These are phyloP conservation scores for Nomada lathburiana DNA, from an alignment of 2,888 invertebrate genomes.

Conservation along the genomic window DNA sequence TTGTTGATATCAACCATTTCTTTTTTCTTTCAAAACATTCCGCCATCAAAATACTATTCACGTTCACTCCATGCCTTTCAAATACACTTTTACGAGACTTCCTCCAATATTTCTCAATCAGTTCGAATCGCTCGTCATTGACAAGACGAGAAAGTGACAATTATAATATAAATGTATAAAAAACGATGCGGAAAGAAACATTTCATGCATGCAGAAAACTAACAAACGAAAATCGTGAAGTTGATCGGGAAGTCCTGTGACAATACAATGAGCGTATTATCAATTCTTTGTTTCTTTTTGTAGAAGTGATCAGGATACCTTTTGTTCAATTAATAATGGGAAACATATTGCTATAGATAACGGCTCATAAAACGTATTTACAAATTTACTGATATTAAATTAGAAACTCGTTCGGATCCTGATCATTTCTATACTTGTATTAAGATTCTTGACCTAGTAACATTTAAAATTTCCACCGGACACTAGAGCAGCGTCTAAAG, in stretches of 20 bases:
- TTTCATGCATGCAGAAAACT: slow-evolving; percentile 15
- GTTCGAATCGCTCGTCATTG: slow-evolving; percentile 6
- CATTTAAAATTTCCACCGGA: background rate
- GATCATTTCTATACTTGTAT: slow-evolving; percentile 36
- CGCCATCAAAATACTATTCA: slow-evolving; percentile 28
- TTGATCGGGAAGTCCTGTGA: slow-evolving; percentile 23
- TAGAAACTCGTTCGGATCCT: slow-evolving; percentile 19
- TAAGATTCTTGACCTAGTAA: slow-evolving; percentile 33
- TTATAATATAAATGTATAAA: slow-evolving; percentile 41
- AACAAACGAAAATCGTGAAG: slow-evolving; percentile 25
- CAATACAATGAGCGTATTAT: slow-evolving; percentile 34
- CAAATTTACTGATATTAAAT: slow-evolving; percentile 13
- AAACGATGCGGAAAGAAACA: slow-evolving; percentile 32
- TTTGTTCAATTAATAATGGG: background rate
- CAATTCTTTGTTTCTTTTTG: background rate
- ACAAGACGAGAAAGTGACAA: background rate
- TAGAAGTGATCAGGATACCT: slow-evolving; percentile 43
- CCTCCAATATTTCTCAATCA: background rate
- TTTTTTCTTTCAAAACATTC: slow-evolving; percentile 19
- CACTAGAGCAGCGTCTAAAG: slow-evolving; percentile 1
- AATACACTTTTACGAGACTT: slow-evolving; percentile 22
- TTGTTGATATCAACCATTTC: slow-evolving; percentile 37
- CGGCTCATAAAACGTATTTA: slow-evolving; percentile 37
- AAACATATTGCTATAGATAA: slow-evolving; percentile 5
- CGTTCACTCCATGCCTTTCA: slow-evolving; percentile 48